Conservation (phyloP, 2,797 vertebrate genomes). For the Sebastolobus altivelis region DNA sequence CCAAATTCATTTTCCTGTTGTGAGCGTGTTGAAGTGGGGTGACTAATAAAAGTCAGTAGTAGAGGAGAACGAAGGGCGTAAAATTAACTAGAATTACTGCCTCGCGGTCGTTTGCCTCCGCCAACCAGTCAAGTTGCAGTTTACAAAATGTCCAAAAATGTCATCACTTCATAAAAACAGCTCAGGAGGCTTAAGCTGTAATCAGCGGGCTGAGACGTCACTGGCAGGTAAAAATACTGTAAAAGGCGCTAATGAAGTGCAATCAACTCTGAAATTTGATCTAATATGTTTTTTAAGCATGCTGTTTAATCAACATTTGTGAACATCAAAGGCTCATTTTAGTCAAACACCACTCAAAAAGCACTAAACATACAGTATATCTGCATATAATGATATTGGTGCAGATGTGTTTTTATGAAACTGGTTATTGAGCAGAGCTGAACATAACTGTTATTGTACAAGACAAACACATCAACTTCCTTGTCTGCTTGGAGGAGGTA, state of each 20-base stretch:
- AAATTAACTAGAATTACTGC: not conserved
- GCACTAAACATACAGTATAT: not conserved
- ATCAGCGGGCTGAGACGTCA: constrained; percentile 12
- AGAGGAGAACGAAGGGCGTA: not conserved
- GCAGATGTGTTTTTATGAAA: not conserved
- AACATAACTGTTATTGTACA: not conserved
- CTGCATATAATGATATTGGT: not conserved
- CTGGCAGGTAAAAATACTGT: not conserved
- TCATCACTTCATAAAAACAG: not conserved
- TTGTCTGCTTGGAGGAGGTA: not conserved
- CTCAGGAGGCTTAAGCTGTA: constrained; percentile 1
- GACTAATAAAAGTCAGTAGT: not conserved
- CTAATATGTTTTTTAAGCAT: not conserved
- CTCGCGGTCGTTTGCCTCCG: fast-evolving
- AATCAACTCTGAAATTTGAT: constrained; percentile 25
- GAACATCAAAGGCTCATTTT: not conserved
- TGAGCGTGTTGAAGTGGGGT: not conserved
- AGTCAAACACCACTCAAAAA: not conserved
- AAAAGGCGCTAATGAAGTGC: constrained; percentile 23
- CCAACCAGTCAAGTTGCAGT: not conserved
- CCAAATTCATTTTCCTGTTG: not conserved
- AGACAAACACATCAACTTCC: not conserved
- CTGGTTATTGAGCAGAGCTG: not conserved
- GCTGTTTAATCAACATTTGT: constrained; percentile 16
- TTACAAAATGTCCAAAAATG: too few relatives aligned